Base-by-base conservation (phyloP, 2,888 invertebrate species). In the Chloroclysta siterata region DNA sequence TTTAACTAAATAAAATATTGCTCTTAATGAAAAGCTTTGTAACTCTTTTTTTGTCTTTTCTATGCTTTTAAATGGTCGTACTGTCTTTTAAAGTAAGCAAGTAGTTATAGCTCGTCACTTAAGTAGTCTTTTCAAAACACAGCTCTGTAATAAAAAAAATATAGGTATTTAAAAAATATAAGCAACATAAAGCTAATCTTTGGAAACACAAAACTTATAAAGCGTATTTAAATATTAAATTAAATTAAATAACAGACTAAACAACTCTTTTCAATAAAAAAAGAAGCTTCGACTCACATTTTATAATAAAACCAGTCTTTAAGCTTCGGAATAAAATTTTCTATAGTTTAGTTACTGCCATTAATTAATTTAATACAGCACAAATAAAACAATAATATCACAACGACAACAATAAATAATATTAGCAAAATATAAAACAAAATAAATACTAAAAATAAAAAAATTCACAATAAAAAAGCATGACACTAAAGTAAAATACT, bases 41-140 rank as follows among this genome's bases (percentile, higher is more conserved):
- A 53, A 54, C 53, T 48, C n/a, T n/a, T n/a, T 53, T 22, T 56
- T 60, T 63, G 59, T 58, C 64, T 59, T 60, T 62, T 58, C n/a
- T 56, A 61, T 52, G 53, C 57, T 60, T 60, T 22, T 63, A 47
- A 50, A 57, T 52, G 41, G 53, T 47, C 53, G 68, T 65, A 66
- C 50, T 60, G 60, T 69, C 47, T 70, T 69, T 71, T 63, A 41
- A 51, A 70, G 28, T 53, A 60, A 57, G 42, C 33, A 41, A 44
- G 44, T 56, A 55, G 6, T 63, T 59, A 75, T 72, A 73, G 69
- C 74, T 73, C 61, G 50, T 64, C 60, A 64, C 53, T 15, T 64
- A 58, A 65, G 65, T 48, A 65, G 65, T 13, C 36, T 58, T 61
- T 61, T 65, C 61, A 65, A 65, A 22, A 61, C 58, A 62, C 65